Conservation (phyloP, 2,888 invertebrate species). For the Pseudoips prasinana region DNA sequence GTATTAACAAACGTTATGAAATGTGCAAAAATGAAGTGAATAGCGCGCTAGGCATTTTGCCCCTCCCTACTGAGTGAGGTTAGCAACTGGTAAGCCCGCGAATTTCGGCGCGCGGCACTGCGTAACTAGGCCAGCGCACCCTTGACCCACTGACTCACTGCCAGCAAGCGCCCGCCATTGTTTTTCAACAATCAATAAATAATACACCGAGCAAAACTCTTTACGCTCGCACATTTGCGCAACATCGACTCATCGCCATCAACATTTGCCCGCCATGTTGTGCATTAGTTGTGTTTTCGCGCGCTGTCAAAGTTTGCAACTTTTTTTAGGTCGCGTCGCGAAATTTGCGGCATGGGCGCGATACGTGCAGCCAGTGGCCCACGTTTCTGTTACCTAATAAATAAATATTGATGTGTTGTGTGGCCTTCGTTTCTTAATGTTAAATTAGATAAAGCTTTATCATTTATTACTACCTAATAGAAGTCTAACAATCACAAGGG, state of each 20-base stretch:
- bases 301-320: constrained; percentile 47
- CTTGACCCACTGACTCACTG: constrained; percentile 81
- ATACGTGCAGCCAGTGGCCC: constrained; percentile 27
- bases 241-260: constrained; percentile 54
- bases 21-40: constrained; percentile 13
- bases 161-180: constrained; percentile 75
- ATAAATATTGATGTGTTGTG: constrained; percentile 50
- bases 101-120: constrained; percentile 75
- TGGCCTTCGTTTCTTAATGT: constrained; percentile 53
- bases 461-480: constrained; percentile 19
- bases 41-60: constrained; percentile 31
- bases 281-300: constrained; percentile 52
- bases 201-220: constrained; percentile 72
- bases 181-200: constrained; percentile 81
- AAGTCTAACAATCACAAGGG: constrained; percentile 8
- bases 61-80: constrained; percentile 63
- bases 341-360: constrained; percentile 29
- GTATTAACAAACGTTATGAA: no score
- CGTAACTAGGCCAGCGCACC: constrained; percentile 74
- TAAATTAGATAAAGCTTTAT: constrained; percentile 47
- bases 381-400: constrained; percentile 39
- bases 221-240: constrained; percentile 68
- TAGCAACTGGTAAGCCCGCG: constrained; percentile 73
- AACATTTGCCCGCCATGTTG: constrained; percentile 32
- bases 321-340: constrained; percentile 48